Evolutionary conservation across 2,888 invertebrate genomes (phyloP).

Genomic region (Theretra japonica): DNA sequence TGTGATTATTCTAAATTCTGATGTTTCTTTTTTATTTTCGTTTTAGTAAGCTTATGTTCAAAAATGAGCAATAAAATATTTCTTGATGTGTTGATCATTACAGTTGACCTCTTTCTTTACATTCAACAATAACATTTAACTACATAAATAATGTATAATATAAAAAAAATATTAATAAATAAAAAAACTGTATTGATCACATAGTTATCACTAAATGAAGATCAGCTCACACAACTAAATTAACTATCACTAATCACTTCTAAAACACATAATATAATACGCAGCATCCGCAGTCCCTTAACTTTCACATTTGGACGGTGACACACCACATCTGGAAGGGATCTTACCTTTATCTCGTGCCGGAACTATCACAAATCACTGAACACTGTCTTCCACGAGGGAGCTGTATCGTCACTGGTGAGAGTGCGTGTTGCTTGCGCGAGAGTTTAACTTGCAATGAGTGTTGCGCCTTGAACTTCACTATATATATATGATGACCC

Average conservation of each 20-base stretch:
- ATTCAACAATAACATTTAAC: too few relatives aligned
- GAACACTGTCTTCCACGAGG: constrained; percentile 70
- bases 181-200: background rate
- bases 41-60: too few relatives aligned
- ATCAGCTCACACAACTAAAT: background rate
- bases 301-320: constrained; percentile 51
- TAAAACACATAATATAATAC: constrained; percentile 35
- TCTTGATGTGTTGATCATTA: too few relatives aligned
- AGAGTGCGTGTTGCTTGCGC: constrained; percentile 80
- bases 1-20: too few relatives aligned
- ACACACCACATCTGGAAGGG: constrained; percentile 50
- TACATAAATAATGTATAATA: too few relatives aligned
- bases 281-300: constrained; percentile 36
- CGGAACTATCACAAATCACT: constrained; percentile 75
- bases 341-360: constrained; percentile 74
- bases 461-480: constrained; percentile 92
- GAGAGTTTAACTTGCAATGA: constrained; percentile 84
- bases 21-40: too few relatives aligned
- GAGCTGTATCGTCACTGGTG: constrained; percentile 70
- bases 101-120: too few relatives aligned
- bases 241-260: constrained; percentile 49
- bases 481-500: constrained; percentile 93
- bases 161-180: background rate
- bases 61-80: too few relatives aligned
- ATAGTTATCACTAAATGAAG: background rate